Percentiles rank a stretch among this genome's conserved stretches.
These are phyloP conservation scores for Eremophila alpestris DNA, from an alignment of 2,797 vertebrate species.

Conservation along the genomic window DNA sequence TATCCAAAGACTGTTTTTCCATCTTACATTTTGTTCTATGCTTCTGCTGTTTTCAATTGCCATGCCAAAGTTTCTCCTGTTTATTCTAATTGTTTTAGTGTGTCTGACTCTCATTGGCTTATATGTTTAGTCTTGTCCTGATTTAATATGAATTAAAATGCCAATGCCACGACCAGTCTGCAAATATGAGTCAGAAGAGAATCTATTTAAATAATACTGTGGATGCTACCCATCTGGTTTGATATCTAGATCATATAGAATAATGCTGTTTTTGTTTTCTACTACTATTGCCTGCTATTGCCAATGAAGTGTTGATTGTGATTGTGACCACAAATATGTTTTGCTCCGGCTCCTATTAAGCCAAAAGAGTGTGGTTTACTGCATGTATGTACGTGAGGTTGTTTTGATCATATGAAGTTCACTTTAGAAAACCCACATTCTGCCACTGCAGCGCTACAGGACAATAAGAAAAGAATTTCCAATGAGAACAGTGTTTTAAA, in stretches of 20 bases:
- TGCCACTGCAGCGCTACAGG: constrained; percentile 54
- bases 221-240: background rate
- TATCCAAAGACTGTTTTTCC: constrained; percentile 25
- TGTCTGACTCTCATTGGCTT: constrained; percentile 54
- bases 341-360: constrained; percentile 31
- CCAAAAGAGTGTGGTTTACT: constrained; percentile 46
- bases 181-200: constrained; percentile 49
- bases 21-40: constrained; percentile 51
- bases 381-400: constrained; percentile 62
- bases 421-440: constrained; percentile 47
- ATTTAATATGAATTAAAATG: constrained; percentile 57
- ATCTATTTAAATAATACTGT: constrained; percentile 49
- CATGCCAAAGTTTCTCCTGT: constrained; percentile 54
- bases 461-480: constrained; percentile 58
- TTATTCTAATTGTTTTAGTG: constrained; percentile 63
- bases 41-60: constrained; percentile 57
- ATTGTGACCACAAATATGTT: constrained; percentile 58
- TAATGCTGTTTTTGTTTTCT: constrained; percentile 53
- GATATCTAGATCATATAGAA: constrained; percentile 56
- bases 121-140: constrained; percentile 67
- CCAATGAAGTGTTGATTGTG: constrained; percentile 48
- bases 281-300: constrained; percentile 33
- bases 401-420: constrained; percentile 58
- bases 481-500: constrained; percentile 40
- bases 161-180: constrained; percentile 45